A percentile compares a stretch with the other conserved stretches of the same genome.
phyloP scores from a whole-genome alignment of 2,113 vertebrate species.

The Lophotis ruficrista region DNA sequence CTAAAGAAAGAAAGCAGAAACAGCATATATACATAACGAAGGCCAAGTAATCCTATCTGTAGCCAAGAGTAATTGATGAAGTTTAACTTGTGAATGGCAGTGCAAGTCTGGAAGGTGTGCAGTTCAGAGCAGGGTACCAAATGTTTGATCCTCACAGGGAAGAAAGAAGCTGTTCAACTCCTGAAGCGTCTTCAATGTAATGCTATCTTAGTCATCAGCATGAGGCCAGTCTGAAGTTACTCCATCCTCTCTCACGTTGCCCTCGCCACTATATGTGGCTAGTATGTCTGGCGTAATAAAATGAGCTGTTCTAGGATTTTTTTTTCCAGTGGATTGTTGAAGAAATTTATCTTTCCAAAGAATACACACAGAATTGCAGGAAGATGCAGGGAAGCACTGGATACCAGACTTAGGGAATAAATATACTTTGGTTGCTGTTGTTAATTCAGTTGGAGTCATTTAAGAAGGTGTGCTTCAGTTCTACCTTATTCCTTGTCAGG shows the following conservation, averaged over 20 bases:
- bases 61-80: background rate
- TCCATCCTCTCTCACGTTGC: background rate
- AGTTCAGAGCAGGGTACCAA: background rate
- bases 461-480: background rate
- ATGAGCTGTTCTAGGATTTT: background rate
- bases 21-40: background rate
- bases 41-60: background rate
- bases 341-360: background rate
- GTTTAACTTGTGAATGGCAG: background rate
- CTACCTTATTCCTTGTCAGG: too few species aligned
- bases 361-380: background rate
- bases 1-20: background rate
- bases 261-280: fast-evolving
- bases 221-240: background rate
- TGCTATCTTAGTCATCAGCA: background rate
- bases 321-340: background rate
- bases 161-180: background rate
- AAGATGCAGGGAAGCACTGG: background rate
- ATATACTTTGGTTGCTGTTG: background rate
- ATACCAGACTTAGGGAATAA: background rate
- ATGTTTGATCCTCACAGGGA: fast-evolving
- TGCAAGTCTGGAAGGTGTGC: background rate
- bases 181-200: background rate
- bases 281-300: background rate
- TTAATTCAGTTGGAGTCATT: fast-evolving